Conservation (phyloP, 2,113 vertebrate genomes). For the Poicephalus meyeri region DNA sequence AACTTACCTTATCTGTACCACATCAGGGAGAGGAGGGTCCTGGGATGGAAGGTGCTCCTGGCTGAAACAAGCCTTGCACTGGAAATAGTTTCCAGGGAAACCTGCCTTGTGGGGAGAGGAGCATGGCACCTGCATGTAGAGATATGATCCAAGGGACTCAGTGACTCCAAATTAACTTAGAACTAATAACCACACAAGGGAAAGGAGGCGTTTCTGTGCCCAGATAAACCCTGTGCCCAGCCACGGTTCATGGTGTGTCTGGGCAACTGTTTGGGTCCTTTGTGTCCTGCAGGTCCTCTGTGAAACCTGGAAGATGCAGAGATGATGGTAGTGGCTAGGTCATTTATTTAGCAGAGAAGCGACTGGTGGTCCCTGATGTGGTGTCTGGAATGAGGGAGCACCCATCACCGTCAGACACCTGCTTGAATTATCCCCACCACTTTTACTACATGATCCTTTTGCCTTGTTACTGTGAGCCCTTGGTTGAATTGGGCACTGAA, state of each 20-base stretch:
- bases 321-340: neutral
- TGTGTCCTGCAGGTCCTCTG: neutral
- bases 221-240: neutral
- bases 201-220: neutral
- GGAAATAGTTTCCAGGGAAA: neutral
- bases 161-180: neutral
- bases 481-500: neutral
- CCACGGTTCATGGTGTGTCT: accelerated
- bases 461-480: neutral
- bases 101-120: neutral
- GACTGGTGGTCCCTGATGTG: accelerated
- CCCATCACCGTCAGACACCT: neutral
- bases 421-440: neutral
- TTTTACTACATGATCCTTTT: neutral
- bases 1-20: neutral
- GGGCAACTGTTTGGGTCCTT: neutral
- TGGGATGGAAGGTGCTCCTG: neutral
- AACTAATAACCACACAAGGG: neutral
- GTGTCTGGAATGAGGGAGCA: neutral
- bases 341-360: neutral
- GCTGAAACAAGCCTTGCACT: neutral
- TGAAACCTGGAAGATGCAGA: neutral
- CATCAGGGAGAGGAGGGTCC: neutral
- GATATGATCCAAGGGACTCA: neutral
- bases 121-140: neutral